A percentile compares a stretch with the other conserved stretches of the same genome.
These are phyloP conservation scores for Phthorimaea operculella DNA, from an alignment of 1,140 invertebrate genomes.

Conservation along the genomic window DNA sequence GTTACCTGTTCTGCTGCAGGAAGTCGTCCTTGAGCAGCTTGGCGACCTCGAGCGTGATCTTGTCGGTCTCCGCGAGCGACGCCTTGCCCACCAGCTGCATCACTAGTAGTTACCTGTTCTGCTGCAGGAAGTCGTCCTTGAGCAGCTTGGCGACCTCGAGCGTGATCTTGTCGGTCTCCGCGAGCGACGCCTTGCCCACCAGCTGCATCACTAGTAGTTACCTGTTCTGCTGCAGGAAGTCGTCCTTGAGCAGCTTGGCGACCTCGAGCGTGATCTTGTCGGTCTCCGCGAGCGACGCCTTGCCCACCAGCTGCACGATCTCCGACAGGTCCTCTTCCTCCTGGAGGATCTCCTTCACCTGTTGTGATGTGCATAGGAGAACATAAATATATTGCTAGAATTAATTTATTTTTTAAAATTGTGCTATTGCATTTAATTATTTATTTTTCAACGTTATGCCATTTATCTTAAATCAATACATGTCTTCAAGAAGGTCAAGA, in stretches of 20 bases:
- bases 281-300: conserved; percentile 97
- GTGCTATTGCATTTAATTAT: too few relatives aligned
- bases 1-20: conserved; percentile 94
- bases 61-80: conserved; percentile 98
- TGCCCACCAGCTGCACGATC: conserved; percentile 99
- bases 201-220: conserved; percentile 81
- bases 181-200: conserved; percentile 98
- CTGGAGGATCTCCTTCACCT: conserved; percentile 96
- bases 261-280: conserved; percentile 99
- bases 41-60: conserved; percentile 99
- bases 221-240: conserved; percentile 99
- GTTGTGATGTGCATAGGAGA: too few relatives aligned
- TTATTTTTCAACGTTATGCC: too few relatives aligned
- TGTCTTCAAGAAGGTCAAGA: too few relatives aligned
- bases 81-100: conserved; percentile 99
- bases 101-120: conserved; percentile 64
- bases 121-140: conserved; percentile 91
- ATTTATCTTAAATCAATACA: too few relatives aligned
- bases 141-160: conserved; percentile 98
- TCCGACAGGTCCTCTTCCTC: conserved; percentile 99
- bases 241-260: conserved; percentile 98
- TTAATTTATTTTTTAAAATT: too few relatives aligned
- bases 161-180: conserved; percentile 99
- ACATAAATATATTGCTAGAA: too few relatives aligned
- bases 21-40: conserved; percentile 99